phyloP scores from a whole-genome alignment of 2,797 vertebrate genomes.

The Falco concolor region DNA sequence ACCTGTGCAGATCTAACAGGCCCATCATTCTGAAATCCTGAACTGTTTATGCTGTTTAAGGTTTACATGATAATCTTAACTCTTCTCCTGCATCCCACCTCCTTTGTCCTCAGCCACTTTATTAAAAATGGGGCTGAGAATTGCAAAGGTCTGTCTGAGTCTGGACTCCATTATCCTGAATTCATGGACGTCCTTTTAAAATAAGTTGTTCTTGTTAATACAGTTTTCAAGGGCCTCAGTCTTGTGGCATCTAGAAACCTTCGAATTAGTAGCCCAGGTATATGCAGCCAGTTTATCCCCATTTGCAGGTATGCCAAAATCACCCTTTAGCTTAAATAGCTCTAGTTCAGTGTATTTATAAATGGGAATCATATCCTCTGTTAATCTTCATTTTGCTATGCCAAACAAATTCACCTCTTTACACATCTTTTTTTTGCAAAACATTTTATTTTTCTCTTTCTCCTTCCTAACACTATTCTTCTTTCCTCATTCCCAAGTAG shows the following conservation, averaged over 20 bases:
- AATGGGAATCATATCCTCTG: not conserved
- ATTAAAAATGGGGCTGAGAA: not conserved
- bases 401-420: not conserved
- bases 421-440: not conserved
- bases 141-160: not conserved
- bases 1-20: not conserved
- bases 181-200: not conserved
- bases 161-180: not conserved
- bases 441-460: not conserved
- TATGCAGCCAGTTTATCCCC: not conserved
- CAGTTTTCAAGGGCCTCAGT: not conserved
- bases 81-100: not conserved
- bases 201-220: not conserved
- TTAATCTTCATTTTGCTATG: not conserved
- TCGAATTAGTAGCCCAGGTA: not conserved
- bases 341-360: not conserved
- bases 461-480: not conserved
- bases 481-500: not conserved
- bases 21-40: not conserved
- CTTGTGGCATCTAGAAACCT: not conserved
- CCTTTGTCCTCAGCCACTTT: not conserved
- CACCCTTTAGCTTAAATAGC: not conserved
- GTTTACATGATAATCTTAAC: not conserved
- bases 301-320: not conserved
- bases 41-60: not conserved